Conservation (phyloP, 2,113 vertebrate species). For the Synodontis membranacea region DNA sequence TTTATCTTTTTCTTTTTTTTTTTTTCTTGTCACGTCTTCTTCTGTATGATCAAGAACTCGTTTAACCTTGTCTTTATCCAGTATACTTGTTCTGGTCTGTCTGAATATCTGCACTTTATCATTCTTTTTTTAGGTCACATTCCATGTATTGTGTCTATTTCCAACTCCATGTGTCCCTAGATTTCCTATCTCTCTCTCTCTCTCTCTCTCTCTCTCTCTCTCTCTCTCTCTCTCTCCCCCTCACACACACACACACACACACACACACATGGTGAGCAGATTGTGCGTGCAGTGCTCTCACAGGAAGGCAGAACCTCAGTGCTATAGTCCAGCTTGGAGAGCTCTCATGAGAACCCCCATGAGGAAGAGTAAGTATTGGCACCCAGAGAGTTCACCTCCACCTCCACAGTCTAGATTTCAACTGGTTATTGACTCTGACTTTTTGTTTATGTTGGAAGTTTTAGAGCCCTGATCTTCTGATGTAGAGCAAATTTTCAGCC, state of each 20-base stretch:
- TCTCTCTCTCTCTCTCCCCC: too few species aligned
- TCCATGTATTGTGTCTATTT: slow-evolving; percentile 20
- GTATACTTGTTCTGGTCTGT: not conserved
- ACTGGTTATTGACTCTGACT: not conserved
- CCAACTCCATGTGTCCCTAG: slow-evolving; percentile 10
- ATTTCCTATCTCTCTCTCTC: too few species aligned
- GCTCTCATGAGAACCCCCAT: not conserved
- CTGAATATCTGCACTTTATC: slow-evolving; percentile 22
- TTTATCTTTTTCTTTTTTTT: not conserved
- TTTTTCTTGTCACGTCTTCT: not conserved
- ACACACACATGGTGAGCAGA: slow-evolving; percentile 46
- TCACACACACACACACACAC: slow-evolving; percentile 2
- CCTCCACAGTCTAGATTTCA: not conserved
- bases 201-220: too few species aligned
- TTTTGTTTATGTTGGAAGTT: not conserved
- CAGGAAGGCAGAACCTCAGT: not conserved
- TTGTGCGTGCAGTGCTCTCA: slow-evolving; percentile 2
- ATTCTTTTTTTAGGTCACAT: slow-evolving; percentile 27
- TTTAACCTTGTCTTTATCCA: not conserved
- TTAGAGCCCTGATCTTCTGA: not conserved
- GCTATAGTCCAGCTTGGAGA: not conserved
- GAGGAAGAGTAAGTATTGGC: slow-evolving; percentile 1
- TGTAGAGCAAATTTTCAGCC: too few species aligned
- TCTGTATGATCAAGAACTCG: not conserved
- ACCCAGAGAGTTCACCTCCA: not conserved